These are phyloP conservation scores for Phalanger gymnotis DNA, from an alignment of 2,797 vertebrate species.

Conservation along the genomic window DNA sequence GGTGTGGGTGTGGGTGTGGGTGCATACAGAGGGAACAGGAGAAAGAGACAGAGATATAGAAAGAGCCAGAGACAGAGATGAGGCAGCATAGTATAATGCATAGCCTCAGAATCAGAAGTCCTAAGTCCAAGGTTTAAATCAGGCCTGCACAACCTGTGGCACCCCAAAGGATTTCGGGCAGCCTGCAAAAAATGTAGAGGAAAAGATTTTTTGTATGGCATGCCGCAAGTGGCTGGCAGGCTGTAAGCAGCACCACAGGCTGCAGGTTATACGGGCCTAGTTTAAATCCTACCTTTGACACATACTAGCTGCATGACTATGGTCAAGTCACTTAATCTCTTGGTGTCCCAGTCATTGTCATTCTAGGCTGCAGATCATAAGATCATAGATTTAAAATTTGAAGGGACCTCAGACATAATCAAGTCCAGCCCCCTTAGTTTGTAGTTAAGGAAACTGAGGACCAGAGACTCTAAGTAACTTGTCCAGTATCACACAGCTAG, in stretches of 20 bases:
- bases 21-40: neutral
- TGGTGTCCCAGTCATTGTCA: neutral
- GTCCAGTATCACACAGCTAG: neutral
- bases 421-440: neutral
- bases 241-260: no score
- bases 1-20: no score
- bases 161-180: no score
- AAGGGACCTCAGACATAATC: neutral
- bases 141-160: no score
- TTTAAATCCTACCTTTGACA: neutral
- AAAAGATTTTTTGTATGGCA: no score
- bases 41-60: neutral
- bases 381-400: neutral
- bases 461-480: neutral
- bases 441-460: neutral
- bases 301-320: neutral
- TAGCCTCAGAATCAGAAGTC: neutral
- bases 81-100: neutral
- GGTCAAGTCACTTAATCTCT: neutral
- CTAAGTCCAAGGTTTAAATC: neutral
- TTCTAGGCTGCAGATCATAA: neutral
- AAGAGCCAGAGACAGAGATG: neutral
- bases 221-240: no score
- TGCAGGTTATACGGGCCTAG: no score
- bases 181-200: no score